Evolutionary conservation across 1,140 invertebrate species (phyloP), one percentile per base, ranked within the genome.

Genomic region (Scaptodrosophila lebanonensis): DNA sequence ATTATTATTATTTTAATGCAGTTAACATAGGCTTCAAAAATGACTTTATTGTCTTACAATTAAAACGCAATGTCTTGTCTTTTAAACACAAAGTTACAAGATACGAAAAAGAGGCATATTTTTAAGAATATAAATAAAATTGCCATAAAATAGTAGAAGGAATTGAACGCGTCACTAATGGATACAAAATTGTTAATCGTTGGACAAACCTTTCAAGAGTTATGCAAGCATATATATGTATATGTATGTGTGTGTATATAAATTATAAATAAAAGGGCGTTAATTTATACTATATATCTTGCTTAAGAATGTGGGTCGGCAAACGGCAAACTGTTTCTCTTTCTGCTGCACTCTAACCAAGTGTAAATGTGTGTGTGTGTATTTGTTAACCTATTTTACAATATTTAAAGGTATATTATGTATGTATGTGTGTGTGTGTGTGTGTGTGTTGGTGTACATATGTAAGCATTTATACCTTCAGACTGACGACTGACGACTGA

Each of bases 361-460:
- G 4, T 33, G 38, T 36, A 22, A 39, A 27, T 29, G 39, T 48
- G 44, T n/a, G 15, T 50, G 38, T 62, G 20, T 38, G 27, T 38
- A 16, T 44, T 13, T 72, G 69, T 82, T 73, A 82, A 73, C 69
- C 82, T 79, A 79, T 61, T 82, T 79, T 82, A 79, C 75, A 79
- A 66, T 62, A 62, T 40, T 58, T 45, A 63, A 35, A 44, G 49
- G 59, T 62, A 38, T 38, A 4, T 4, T 29, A 8, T 25, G 22
- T 25, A 8, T 57, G 29, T 57, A 8, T 43, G 18, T 50, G 20
- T 50, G 8, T 48, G 32, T 16, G 17, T 22, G 58, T 49, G 27
- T 44, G 30, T 52, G 16, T 42, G 25, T 54, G 15, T 51, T 42
- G 51, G 20, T 72, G 48, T 53, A 39, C 43, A 12, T 66, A 36